Evolutionary conservation across 2,888 invertebrate species (phyloP), one percentile per base, ranked within the genome.

Genomic region (Tipula helvola): DNA sequence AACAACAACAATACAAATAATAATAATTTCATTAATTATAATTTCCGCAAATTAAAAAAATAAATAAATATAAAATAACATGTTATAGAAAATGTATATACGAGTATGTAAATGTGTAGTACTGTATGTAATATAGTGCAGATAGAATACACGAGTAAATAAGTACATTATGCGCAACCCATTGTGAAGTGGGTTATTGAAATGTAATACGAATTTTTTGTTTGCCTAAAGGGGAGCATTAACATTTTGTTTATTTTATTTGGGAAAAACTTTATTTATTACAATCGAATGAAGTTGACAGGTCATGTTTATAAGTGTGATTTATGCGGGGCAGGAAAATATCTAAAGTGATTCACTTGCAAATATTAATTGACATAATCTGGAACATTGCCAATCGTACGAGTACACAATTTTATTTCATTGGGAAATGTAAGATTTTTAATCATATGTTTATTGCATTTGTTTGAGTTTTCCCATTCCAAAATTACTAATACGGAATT

Each of bases 21-120:
- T 71, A 71, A 71, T 28, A 71, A 71, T 71, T 71, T 71, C 28
- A 71, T 71, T 71, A 71, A 71, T 71, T 71, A 71, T 71, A 71
- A 71, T 71, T 71, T 71, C 71, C 71, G 71, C 71, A 71, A 71
- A 71, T 71, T 71, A 71, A 71, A 71, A 71, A 71, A 71, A 71
- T 71, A 71, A 71, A 71, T 71, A 52, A 52, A 52, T 52, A 16
- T 52, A 52, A 52, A 52, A 52, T 52, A 52, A 71, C 71, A 71
- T 71, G 71, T 71, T 71, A 71, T 71, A 71, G 71, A 71, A 71
- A 71, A 71, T 28, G 71, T 71, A 71, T 71, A 71, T 71, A 71
- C 28, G 28, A 28, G 28, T 28, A 28, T 2, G n/a, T n/a, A n/a
- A 71, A 71, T 28, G 28, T 16, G 16, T 8, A 52, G 28, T 28